A percentile compares a stretch with the other conserved stretches of the same genome.
Conservation (phyloP, 2,888 invertebrate genomes). For the Trachelus tabidus region DNA sequence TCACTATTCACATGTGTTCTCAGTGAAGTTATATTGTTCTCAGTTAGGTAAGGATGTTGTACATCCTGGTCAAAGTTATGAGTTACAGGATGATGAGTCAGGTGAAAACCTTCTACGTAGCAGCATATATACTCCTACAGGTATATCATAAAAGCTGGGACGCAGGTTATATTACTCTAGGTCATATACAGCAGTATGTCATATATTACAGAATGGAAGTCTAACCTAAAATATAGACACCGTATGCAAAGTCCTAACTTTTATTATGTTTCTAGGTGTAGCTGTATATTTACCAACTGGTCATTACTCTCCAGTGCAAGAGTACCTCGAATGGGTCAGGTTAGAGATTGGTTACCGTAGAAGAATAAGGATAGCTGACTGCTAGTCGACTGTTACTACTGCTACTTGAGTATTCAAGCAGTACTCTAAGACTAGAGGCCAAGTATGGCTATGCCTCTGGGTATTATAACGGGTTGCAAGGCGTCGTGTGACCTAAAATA, state of each 20-base stretch:
- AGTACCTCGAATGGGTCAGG: not conserved
- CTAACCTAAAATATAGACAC: not conserved
- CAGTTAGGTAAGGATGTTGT: not conserved
- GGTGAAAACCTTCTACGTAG: not conserved
- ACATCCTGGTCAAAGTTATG: not conserved
- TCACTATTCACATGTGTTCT: not conserved
- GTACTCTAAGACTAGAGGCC: constrained; percentile 14
- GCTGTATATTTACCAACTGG: not conserved
- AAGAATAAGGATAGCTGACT: not conserved
- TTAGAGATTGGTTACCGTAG: not conserved
- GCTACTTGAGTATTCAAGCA: constrained; percentile 21
- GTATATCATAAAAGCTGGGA: not conserved
- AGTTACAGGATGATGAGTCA: not conserved
- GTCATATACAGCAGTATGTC: not conserved
- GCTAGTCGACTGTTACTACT: constrained; percentile 5
- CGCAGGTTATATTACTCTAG: not conserved
- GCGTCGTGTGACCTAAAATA: constrained; percentile 48
- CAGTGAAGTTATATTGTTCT: not conserved
- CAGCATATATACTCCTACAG: not conserved
- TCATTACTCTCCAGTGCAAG: not conserved
- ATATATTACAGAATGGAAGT: not conserved
- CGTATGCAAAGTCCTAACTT: not conserved
- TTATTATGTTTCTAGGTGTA: not conserved
- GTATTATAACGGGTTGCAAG: constrained; percentile 34
- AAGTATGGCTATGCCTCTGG: not conserved